Evolutionary conservation across 2,888 invertebrate species (phyloP), one percentile per base, ranked within the genome.

Genomic region (Drosophila prostipennis): DNA sequence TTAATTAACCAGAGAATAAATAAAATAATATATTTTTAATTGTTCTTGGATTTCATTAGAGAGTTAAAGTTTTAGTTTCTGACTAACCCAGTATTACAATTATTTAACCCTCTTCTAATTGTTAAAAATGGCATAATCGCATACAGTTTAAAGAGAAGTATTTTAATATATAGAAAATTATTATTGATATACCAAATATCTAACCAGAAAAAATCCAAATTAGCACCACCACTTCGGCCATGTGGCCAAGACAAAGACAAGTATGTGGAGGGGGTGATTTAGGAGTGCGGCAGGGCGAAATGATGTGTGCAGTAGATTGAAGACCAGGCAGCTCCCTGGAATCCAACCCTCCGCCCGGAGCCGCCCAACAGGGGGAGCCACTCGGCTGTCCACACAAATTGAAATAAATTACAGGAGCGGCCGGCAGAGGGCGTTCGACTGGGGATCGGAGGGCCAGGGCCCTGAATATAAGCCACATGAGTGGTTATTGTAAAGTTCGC

Each of bases 351-450:
- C 40, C 36, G n/a, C 68, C 42, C 72, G 74, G 71, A 29, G 29
- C 34, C 34, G 70, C 56, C 79, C 71, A 58, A 54, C 61, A 69
- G 68, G 65, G 63, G 80, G 63, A 79, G 72, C 84, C 68, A 73
- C 73, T 78, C 73, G 74, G 79, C 84, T 88, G 83, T 88, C 89
- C 79, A 77, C 84, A 89, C 87, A 89, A 85, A 85, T 85, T 85
- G 84, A 85, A 89, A 85, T 85, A 89, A 89, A 85, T 85, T 85
- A 85, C 84, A 79, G 65, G 77, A 79, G 81, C 79, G 72, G 76
- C 79, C 76, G 49, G 71, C 60, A 74, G 80, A 71, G 81, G 80
- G 77, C 36, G 45, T 56, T 43, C 70, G 61, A 72, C 76, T 54
- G 69, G 71, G 68, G 67, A 59, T 49, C 51, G 65, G 13, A 29